Base-by-base conservation (phyloP, 1,140 invertebrate genomes). In the Pemphigus obesinymphae region DNA sequence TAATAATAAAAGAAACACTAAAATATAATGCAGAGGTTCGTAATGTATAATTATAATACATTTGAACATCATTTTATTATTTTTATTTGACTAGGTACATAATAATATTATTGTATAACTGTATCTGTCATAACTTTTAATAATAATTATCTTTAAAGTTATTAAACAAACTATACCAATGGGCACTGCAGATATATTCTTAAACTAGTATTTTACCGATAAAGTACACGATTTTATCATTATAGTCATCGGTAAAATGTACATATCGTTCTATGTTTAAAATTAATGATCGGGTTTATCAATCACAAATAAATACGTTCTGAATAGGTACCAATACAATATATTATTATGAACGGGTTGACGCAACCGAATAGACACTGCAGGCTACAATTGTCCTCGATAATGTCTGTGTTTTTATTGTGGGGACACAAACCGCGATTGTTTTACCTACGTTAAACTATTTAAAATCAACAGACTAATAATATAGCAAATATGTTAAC, bases 261-360 rank as follows among this genome's bases (percentile, higher is more conserved):
- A 45, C 68, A 45, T 70, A 70, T 43, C 0, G 13, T 70, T n/a
- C 11, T 29, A 45, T 20, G 43, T 48, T 31, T 48, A 43, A 29
- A 48, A 45, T 29, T 17, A 50, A 31, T 73, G 26, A 48, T 73
- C 70, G 50, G 26, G 43, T 50, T 73, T 73, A 34, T 20, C 31
- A 50, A 73, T 73, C 70, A 73, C 43, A 50, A 50, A 73, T 34
- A 63, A 4, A 34, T 50, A 73, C 70, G 17, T 48, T 73, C 43
- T 73, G 45, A 48, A 43, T 73, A 26, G 31, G 8, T 34, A 66
- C 34, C 13, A 17, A 29, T 61, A 31, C 15, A n/a, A 13, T 68
- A 40, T 23, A 68, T n/a, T 68, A 73, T 48, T 73, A 50, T 50
- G 10, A 73, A 73, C 43, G 50, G 10, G 17, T 43, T 73, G 70